A percentile compares a stretch with the other conserved stretches of the same genome.
phyloP scores from a whole-genome alignment of 2,797 vertebrate genomes.

The Alauda arvensis region DNA sequence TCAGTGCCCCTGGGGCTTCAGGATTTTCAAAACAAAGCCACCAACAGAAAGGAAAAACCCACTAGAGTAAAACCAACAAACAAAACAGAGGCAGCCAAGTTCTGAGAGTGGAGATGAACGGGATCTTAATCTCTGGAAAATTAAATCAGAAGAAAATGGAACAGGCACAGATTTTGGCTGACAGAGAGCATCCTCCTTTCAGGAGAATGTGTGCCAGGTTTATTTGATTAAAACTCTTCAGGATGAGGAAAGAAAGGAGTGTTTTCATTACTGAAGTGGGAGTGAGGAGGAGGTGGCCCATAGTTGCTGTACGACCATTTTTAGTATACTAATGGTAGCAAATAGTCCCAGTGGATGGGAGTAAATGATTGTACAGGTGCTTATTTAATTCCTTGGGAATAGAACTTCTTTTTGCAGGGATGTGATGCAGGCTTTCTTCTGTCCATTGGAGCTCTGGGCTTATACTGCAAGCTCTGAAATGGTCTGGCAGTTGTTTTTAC shows the following conservation, averaged over 20 bases:
- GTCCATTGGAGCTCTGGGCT: background rate
- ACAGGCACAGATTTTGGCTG: constrained; percentile 49
- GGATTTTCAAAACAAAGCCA: constrained; percentile 2
- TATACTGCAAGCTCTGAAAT: background rate
- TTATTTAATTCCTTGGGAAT: background rate
- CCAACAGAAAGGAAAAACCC: background rate
- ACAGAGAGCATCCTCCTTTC: background rate
- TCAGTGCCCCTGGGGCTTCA: background rate
- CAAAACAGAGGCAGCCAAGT: constrained; percentile 14
- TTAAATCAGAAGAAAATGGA: constrained; percentile 73
- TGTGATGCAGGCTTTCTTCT: background rate
- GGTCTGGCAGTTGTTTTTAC: background rate
- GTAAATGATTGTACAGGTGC: background rate
- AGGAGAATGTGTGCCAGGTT: background rate
- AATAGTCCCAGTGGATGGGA: background rate
- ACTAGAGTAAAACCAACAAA: constrained; percentile 31
- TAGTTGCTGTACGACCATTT: background rate
- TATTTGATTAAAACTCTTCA: constrained; percentile 47
- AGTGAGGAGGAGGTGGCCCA: background rate
- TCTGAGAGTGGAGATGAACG: constrained; percentile 47
- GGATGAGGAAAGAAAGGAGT: background rate
- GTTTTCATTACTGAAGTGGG: constrained; percentile 5
- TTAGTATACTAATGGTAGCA: background rate
- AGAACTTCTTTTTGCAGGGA: background rate
- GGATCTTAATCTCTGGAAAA: constrained; percentile 73